Evolutionary conservation across 2,113 vertebrate genomes (phyloP).

Genomic region (Trinectes maculatus): DNA sequence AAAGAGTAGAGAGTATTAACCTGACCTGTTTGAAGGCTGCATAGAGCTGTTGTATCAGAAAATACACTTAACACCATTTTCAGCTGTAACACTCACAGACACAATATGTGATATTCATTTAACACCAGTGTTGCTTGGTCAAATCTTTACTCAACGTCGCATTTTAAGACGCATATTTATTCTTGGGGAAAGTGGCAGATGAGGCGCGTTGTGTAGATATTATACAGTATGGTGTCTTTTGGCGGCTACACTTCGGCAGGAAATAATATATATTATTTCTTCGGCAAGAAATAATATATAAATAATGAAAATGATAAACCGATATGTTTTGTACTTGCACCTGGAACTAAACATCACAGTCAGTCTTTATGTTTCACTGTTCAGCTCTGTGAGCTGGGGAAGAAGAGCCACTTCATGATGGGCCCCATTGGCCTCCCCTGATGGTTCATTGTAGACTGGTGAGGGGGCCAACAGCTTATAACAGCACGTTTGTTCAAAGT

Average conservation of each 20-base stretch:
- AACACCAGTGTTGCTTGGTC: no score
- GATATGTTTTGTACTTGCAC: neutral
- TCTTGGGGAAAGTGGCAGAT: no score
- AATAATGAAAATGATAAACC: no score
- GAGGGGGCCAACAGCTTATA: conserved; percentile 39
- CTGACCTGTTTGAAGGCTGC: conserved; percentile 34
- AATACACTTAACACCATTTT: neutral
- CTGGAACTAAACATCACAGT: neutral
- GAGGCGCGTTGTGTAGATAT: no score
- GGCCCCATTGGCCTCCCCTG: neutral
- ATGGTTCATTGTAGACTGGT: conserved; percentile 23
- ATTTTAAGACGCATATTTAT: no score
- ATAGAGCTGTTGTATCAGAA: conserved; percentile 41
- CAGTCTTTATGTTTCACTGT: conserved; percentile 9
- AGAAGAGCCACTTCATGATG: conserved; percentile 26
- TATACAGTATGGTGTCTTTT: no score
- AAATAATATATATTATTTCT: no score
- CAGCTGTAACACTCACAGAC: no score
- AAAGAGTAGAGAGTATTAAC: conserved; percentile 7
- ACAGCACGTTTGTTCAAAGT: conserved; percentile 38
- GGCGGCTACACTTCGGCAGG: neutral
- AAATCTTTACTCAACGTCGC: no score
- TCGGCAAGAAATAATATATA: no score
- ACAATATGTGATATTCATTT: no score
- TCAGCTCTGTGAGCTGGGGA: neutral